A percentile compares a stretch with the other conserved stretches of the same genome.
phyloP scores from a whole-genome alignment of 2,113 vertebrate genomes.

The Lepus americanus region DNA sequence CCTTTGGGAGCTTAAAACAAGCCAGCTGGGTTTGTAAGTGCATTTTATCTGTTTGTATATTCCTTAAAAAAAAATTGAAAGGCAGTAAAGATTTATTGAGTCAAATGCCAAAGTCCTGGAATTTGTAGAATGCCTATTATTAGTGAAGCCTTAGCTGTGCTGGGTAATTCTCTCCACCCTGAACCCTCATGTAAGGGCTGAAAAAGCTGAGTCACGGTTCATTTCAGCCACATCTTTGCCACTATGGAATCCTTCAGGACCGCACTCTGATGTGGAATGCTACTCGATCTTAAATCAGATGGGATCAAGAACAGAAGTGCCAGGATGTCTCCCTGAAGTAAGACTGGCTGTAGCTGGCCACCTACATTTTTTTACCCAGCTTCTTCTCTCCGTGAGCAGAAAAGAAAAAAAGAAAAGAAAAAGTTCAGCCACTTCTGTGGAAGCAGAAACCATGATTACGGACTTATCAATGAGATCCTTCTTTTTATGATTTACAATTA shows the following conservation, averaged over 20 bases:
- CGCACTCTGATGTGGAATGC: background rate
- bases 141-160: background rate
- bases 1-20: conserved; percentile 86
- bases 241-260: background rate
- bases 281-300: background rate
- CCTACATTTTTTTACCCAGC: background rate
- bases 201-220: background rate
- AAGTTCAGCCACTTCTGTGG: background rate
- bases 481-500: background rate
- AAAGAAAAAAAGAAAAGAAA: background rate
- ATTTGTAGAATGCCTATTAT: conserved; percentile 65
- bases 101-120: background rate
- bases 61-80: background rate
- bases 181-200: background rate
- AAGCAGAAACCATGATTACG: background rate
- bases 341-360: background rate
- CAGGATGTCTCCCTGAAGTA: background rate
- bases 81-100: conserved; percentile 17
- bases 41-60: conserved; percentile 82
- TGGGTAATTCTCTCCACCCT: background rate
- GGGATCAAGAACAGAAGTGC: background rate
- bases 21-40: conserved; percentile 86
- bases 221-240: background rate
- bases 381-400: background rate
- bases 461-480: background rate